Evolutionary conservation across 1,140 invertebrate genomes (phyloP).

Genomic region (Drosophila repletoides): DNA sequence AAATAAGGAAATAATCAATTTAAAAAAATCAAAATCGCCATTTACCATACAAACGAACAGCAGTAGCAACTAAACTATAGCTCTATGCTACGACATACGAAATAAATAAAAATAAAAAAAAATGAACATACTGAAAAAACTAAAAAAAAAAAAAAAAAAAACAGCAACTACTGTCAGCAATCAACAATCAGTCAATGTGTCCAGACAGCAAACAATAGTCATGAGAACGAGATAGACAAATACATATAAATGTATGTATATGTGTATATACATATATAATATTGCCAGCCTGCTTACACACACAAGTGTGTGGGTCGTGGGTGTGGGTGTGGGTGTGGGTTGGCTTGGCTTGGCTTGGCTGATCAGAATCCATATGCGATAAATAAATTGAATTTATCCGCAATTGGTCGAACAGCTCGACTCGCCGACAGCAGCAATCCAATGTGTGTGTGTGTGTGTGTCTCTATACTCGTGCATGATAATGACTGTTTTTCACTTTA

Average conservation of each 20-base stretch:
- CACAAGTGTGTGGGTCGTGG: not conserved
- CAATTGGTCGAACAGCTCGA: slow-evolving; percentile 70
- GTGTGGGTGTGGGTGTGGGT: not conserved
- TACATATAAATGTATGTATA: not conserved
- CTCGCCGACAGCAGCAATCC: slow-evolving; percentile 16
- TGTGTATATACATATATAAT: not conserved
- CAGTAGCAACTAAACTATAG: slow-evolving; percentile 52
- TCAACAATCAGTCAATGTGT: slow-evolving; percentile 68
- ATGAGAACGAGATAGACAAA: slow-evolving; percentile 18
- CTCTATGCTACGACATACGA: slow-evolving; percentile 23
- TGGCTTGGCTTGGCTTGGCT: slow-evolving; percentile 13
- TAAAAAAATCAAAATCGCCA: slow-evolving; percentile 81
- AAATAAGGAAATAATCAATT: slow-evolving; percentile 81
- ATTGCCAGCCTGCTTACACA: slow-evolving; percentile 16
- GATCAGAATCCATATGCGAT: slow-evolving; percentile 80
- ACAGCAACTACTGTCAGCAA: slow-evolving; percentile 35
- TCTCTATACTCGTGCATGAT: slow-evolving; percentile 28
- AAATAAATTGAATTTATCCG: slow-evolving; percentile 82
- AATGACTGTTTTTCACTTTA: slow-evolving; percentile 64
- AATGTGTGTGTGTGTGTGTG: slow-evolving; percentile 15
- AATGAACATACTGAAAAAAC: slow-evolving; percentile 3
- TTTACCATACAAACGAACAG: slow-evolving; percentile 58
- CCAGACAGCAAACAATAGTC: slow-evolving; percentile 34
- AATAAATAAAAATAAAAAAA: slow-evolving; percentile 8
- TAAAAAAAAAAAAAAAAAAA: slow-evolving; percentile 1